Base-by-base conservation (phyloP, 2,113 vertebrate genomes). In the Hiodon alosoides region DNA sequence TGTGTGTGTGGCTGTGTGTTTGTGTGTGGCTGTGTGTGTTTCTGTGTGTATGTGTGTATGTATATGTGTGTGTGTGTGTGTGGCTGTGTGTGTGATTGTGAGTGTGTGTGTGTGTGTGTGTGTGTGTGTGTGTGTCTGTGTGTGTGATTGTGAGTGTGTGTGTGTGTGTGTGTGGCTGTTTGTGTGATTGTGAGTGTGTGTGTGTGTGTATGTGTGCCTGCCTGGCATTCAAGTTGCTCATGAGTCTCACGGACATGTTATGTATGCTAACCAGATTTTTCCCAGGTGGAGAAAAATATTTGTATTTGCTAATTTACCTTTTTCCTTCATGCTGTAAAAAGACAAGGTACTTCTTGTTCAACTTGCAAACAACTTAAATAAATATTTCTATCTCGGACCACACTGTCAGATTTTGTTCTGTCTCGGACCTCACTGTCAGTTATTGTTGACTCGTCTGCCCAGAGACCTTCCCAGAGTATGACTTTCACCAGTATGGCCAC, bases 401-500 rank as follows among this genome's bases (percentile, higher is more conserved):
- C 7, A 7, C 69, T 46, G 17, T 31, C 53, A 31, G 54, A 71
- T 57, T 17, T 58, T 50, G 65, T 67, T 13, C 14, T 51, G 8
- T 1, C 48, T 66, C 48, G 64, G 48, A 47, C 7, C 48, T 47
- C 6, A 47, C 46, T 47, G 31, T 47, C 64, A 47, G 64, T 4
- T 48, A 66, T 48, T 47, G 64, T 66, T 31, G 31, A 31, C 31
- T 31, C 31, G 31, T 31, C 31, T 31, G 31, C 31, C 31, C 31
- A 31, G 64, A 47, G 64, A 48, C 59, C 11, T 60, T 60, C 11
- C 13, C 59, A 60, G 13, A 14, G 59, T 4, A 47, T 61, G 11
- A 64, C 60, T 80, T 80, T 72, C 70, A 61, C 72, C 60, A 68
- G 57, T 80, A 67, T 72, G 69, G 69, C 72, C 58, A 61, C 10